A percentile compares a stretch with the other conserved stretches of the same genome.
Conservation (phyloP, 2,888 invertebrate species). For the Auanema freiburgensis region DNA sequence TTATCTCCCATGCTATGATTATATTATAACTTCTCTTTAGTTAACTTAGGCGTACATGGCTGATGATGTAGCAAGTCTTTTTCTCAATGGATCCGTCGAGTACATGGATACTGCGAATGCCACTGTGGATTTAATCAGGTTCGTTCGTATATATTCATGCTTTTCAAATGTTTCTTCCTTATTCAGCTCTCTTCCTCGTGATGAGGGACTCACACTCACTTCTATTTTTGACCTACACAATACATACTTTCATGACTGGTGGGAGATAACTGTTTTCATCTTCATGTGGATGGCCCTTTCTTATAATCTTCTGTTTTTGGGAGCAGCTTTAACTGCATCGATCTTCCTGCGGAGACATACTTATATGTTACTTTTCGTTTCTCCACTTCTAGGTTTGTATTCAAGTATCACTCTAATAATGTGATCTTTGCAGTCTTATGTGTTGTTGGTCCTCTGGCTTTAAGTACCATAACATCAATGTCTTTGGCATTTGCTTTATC, state of each 20-base stretch:
- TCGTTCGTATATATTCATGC: too few relatives aligned
- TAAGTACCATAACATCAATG: conserved; percentile 44
- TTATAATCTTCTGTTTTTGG: conserved; percentile 25
- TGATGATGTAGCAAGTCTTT: too few relatives aligned
- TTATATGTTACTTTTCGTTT: conserved; percentile 38
- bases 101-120: too few relatives aligned
- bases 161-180: too few relatives aligned
- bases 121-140: too few relatives aligned
- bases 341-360: conserved; percentile 52
- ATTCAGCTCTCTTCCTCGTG: too few relatives aligned
- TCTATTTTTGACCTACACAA: too few relatives aligned
- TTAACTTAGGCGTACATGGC: too few relatives aligned
- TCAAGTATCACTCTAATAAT: conserved; percentile 11
- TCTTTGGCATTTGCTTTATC: conserved; percentile 36
- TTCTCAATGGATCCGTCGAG: too few relatives aligned
- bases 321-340: conserved; percentile 44
- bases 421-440: conserved; percentile 39
- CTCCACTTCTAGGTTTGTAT: conserved; percentile 35
- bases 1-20: too few relatives aligned
- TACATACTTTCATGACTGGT: conserved; percentile 30
- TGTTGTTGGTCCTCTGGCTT: conserved; percentile 34
- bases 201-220: too few relatives aligned
- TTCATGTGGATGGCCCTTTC: conserved; percentile 55
- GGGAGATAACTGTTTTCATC: conserved; percentile 50
- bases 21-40: too few relatives aligned